These are phyloP conservation scores for Paratrypauchen microcephalus DNA, from an alignment of 2,797 vertebrate species.

Conservation along the genomic window DNA sequence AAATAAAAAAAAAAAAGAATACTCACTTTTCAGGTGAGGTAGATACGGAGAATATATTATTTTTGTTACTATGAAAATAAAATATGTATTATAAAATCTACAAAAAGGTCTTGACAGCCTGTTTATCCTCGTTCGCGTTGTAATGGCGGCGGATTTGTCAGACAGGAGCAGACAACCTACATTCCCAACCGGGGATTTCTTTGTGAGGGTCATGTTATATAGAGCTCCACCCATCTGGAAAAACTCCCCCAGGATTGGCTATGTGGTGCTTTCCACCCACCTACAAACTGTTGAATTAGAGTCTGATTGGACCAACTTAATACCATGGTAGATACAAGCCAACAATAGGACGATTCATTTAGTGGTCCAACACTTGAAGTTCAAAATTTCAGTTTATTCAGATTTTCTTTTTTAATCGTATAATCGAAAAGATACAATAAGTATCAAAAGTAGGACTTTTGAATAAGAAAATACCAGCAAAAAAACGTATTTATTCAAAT, in stretches of 20 bases:
- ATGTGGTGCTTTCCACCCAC: background rate
- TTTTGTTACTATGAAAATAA: conserved; percentile 39
- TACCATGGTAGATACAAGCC: conserved; percentile 6
- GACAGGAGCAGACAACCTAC: conserved; percentile 17
- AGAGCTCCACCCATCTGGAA: conserved; percentile 40
- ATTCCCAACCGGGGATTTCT: conserved; percentile 51
- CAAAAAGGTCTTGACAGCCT: conserved; percentile 23
- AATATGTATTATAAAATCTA: conserved; percentile 36
- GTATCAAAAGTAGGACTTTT: background rate
- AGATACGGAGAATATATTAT: conserved; percentile 32
- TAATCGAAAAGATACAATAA: background rate
- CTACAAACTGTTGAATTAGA: background rate
- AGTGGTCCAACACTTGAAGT: conserved; percentile 25
- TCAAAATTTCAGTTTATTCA: conserved; percentile 9
- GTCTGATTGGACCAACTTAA: conserved; percentile 47
- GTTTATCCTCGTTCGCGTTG: conserved; percentile 33
- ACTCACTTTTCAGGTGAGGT: conserved; percentile 64
- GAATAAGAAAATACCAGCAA: background rate
- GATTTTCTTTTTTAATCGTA: background rate
- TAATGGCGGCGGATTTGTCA: conserved; percentile 74
- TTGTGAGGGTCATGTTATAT: conserved; percentile 32
- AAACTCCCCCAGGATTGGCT: conserved; percentile 51
- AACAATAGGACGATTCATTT: conserved; percentile 13
- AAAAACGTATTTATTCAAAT: background rate
- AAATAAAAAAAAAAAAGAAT: conserved; percentile 15